phyloP scores from a whole-genome alignment of 2,113 vertebrate species.

The Mystacornis crossleyi region DNA sequence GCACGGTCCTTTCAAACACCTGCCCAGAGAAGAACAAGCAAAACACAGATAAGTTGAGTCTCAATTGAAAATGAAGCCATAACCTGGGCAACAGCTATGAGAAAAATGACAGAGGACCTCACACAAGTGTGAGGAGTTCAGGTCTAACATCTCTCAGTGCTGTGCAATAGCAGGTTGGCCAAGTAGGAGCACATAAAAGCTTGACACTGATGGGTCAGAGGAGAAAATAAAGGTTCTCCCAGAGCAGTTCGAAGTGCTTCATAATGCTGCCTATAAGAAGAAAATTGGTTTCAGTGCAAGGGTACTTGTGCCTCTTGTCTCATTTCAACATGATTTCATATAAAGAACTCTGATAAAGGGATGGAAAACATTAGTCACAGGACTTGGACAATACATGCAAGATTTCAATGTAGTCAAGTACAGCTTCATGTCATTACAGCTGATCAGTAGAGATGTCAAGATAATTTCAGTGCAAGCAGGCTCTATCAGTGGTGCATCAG shows the following conservation, averaged over 20 bases:
- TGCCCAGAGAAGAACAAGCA: background rate
- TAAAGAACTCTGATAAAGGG: background rate
- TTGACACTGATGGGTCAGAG: background rate
- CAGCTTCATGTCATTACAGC: background rate
- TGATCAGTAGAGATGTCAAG: conserved; percentile 12
- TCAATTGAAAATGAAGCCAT: background rate
- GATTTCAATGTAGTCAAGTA: background rate
- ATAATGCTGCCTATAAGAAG: background rate
- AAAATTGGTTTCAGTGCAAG: background rate
- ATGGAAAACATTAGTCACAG: background rate
- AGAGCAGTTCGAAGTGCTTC: background rate
- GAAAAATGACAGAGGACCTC: background rate
- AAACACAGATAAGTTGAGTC: fast-evolving
- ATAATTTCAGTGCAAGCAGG: conserved; percentile 2
- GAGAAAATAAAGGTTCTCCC: background rate
- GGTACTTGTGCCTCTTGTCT: background rate
- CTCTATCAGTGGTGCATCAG: conserved; percentile 6
- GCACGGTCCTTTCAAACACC: background rate
- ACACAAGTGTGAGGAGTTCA: background rate
- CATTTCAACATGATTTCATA: background rate
- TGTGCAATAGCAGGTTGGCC: background rate
- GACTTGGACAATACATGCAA: background rate
- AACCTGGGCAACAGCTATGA: background rate
- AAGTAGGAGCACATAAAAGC: background rate
- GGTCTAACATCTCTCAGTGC: background rate